Percentiles rank a stretch among this genome's conserved stretches.
These are phyloP conservation scores for Drosophila rhopaloa DNA, from an alignment of 1,140 invertebrate genomes.

Conservation along the genomic window DNA sequence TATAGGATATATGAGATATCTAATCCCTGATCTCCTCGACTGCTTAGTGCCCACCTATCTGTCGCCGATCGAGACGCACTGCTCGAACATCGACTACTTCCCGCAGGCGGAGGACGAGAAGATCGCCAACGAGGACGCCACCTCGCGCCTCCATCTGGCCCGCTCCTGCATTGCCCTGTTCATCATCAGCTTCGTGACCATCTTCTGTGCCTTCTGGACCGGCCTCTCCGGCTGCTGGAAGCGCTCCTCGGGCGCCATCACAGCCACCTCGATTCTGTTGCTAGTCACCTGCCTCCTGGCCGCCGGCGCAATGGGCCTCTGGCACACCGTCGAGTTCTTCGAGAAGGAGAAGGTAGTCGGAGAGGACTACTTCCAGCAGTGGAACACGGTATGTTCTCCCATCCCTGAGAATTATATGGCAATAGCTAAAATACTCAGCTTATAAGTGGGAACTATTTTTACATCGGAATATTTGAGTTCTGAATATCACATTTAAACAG, in stretches of 20 bases:
- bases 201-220: conserved; percentile 97
- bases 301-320: conserved; percentile 96
- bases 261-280: conserved; percentile 96
- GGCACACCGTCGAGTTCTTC: conserved; percentile 98
- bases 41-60: conserved; percentile 93
- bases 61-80: conserved; percentile 97
- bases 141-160: conserved; percentile 92
- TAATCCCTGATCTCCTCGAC: background rate
- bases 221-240: conserved; percentile 95
- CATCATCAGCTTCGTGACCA: conserved; percentile 92
- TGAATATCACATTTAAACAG: too few relatives aligned
- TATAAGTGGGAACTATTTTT: too few relatives aligned
- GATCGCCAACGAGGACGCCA: conserved; percentile 78
- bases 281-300: conserved; percentile 93
- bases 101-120: conserved; percentile 80
- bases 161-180: conserved; percentile 96
- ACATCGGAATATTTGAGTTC: too few relatives aligned
- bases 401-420: too few relatives aligned
- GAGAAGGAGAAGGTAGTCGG: conserved; percentile 96
- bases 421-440: too few relatives aligned
- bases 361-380: conserved; percentile 95
- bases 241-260: conserved; percentile 95
- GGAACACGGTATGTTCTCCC: conserved; percentile 89
- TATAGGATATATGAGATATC: too few relatives aligned
- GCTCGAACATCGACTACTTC: conserved; percentile 97